Percentiles rank a stretch among this genome's conserved stretches.
Evolutionary conservation across 2,113 vertebrate genomes (phyloP).

Genomic region (Lutjanus erythropterus): DNA sequence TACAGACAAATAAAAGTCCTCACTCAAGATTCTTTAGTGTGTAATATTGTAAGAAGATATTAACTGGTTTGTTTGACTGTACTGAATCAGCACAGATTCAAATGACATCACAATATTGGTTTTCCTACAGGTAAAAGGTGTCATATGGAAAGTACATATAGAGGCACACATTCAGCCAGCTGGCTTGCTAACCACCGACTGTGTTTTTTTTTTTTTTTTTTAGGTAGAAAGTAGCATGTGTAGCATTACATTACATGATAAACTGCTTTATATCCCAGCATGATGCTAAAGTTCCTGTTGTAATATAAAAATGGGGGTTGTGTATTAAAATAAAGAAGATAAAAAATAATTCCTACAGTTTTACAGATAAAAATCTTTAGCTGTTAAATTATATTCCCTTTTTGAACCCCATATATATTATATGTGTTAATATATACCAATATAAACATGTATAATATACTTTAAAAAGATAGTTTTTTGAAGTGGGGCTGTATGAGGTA

Average conservation of each 20-base stretch:
- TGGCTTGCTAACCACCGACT: constrained; percentile 64
- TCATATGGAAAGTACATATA: constrained; percentile 56
- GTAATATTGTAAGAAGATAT: constrained; percentile 46
- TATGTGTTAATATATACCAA: constrained; percentile 33
- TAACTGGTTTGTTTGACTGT: constrained; percentile 31
- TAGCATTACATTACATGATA: constrained; percentile 34
- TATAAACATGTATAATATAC: constrained; percentile 38
- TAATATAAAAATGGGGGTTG: constrained; percentile 42
- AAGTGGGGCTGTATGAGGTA: too few species aligned
- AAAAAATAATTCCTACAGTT: constrained; percentile 41
- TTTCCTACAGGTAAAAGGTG: constrained; percentile 48
- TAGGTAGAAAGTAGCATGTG: constrained; percentile 65
- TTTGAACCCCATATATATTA: constrained; percentile 21
- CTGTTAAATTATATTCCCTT: constrained; percentile 10
- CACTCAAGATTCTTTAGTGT: constrained; percentile 11
- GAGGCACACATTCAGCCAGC: constrained; percentile 78
- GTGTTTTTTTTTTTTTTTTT: too few species aligned
- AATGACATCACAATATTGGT: constrained; percentile 54
- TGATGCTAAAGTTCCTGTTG: constrained; percentile 23
- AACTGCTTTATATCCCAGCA: constrained; percentile 34
- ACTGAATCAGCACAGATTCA: constrained; percentile 49
- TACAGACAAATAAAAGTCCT: constrained; percentile 35
- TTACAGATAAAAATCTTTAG: constrained; percentile 37
- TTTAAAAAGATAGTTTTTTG: too few species aligned
- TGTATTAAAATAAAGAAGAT: constrained; percentile 36